Evolutionary conservation across 2,113 vertebrate species (phyloP).

Genomic region (Athene cunicularia): DNA sequence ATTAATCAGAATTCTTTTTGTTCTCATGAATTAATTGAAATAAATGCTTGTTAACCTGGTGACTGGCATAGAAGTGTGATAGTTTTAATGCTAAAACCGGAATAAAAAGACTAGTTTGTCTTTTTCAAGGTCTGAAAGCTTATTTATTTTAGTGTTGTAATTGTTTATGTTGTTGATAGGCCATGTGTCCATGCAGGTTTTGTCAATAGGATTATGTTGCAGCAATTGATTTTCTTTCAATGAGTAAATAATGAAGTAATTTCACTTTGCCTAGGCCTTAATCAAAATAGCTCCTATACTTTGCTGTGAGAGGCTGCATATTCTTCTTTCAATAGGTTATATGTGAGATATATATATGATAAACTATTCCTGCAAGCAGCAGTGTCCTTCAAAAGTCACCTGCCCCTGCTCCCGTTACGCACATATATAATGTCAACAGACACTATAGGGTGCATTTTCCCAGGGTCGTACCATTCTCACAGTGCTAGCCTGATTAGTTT

Average conservation of each 20-base stretch:
- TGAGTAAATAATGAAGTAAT: constrained; percentile 75
- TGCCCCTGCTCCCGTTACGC: background rate
- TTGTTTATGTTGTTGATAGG: constrained; percentile 54
- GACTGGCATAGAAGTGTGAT: background rate
- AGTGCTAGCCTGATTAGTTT: constrained; percentile 4
- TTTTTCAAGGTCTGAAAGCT: constrained; percentile 58
- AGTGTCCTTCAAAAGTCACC: constrained; percentile 7
- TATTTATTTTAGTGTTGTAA: constrained; percentile 73
- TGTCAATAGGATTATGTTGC: constrained; percentile 72
- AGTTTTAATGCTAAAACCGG: constrained; percentile 25
- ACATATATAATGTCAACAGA: constrained; percentile 41
- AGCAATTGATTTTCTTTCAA: constrained; percentile 71
- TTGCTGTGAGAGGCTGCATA: background rate
- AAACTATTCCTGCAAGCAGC: background rate
- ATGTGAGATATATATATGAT: background rate
- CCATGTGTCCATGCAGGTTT: constrained; percentile 30
- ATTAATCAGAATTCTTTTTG: constrained; percentile 22
- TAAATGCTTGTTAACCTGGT: constrained; percentile 37
- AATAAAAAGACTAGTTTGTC: constrained; percentile 21
- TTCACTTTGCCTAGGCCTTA: constrained; percentile 66
- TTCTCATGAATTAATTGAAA: constrained; percentile 45
- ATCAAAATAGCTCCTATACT: constrained; percentile 57
- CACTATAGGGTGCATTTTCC: constrained; percentile 27
- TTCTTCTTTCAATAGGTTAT: background rate
- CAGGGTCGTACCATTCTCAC: constrained; percentile 24